Percentiles rank a stretch among this genome's conserved stretches.
Conservation (phyloP, 2,888 invertebrate genomes). For the Oeneis ivallda region DNA sequence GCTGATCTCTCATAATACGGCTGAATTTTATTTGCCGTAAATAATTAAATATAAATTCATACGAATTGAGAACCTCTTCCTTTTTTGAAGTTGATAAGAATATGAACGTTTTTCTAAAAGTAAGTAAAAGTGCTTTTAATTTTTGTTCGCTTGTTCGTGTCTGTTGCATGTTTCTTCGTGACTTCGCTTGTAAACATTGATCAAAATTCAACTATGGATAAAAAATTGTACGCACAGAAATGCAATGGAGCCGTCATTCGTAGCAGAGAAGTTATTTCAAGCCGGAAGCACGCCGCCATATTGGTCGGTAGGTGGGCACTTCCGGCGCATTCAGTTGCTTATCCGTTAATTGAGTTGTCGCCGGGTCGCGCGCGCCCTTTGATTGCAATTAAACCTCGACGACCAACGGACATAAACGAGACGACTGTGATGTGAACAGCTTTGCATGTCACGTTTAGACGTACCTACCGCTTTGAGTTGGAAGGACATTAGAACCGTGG, state of each 20-base stretch:
- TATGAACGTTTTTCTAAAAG: too few species aligned
- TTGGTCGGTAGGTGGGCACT: constrained; percentile 33
- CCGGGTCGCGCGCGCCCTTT: constrained; percentile 26
- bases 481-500: too few species aligned
- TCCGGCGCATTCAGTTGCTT: constrained; percentile 39
- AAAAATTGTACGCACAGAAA: constrained; percentile 17
- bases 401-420: neutral
- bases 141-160: too few species aligned
- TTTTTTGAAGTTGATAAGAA: too few species aligned
- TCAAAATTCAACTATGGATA: neutral
- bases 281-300: constrained; percentile 41
- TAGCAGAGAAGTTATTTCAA: constrained; percentile 26
- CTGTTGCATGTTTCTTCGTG: too few species aligned
- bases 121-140: too few species aligned
- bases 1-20: too few species aligned
- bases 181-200: too few species aligned
- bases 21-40: too few species aligned
- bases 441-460: neutral
- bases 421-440: neutral
- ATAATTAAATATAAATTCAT: too few species aligned
- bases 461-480: neutral
- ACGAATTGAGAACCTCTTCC: too few species aligned
- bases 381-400: constrained; percentile 23
- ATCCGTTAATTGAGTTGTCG: constrained; percentile 36
- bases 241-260: constrained; percentile 33